Conservation (phyloP, 2,888 invertebrate genomes). For the Melanostoma scalare region DNA sequence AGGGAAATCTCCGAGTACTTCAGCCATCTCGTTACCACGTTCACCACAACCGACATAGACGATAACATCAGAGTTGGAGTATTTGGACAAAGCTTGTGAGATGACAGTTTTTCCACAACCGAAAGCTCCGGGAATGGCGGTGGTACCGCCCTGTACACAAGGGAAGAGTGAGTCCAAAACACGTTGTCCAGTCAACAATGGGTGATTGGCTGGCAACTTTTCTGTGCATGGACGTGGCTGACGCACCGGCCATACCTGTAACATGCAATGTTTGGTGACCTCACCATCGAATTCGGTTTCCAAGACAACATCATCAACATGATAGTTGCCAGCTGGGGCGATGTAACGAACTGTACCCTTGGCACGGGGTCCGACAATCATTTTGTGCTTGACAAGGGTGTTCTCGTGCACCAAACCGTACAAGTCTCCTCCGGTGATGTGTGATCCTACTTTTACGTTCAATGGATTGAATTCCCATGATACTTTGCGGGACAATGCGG, state of each 20-base stretch:
- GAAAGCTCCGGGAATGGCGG: slow-evolving; percentile 99
- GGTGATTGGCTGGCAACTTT: slow-evolving; percentile 99
- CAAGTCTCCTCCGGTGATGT: slow-evolving; percentile 99
- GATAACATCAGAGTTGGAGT: slow-evolving; percentile 99
- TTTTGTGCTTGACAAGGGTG: slow-evolving; percentile 97
- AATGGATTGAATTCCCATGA: slow-evolving; percentile 97
- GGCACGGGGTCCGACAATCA: slow-evolving; percentile 96
- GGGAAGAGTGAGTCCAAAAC: slow-evolving; percentile 99
- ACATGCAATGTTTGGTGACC: slow-evolving; percentile 94
- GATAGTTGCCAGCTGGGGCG: slow-evolving; percentile 96
- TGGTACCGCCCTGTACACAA: slow-evolving; percentile 99
- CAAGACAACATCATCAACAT: slow-evolving; percentile 95
- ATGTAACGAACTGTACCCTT: slow-evolving; percentile 98
- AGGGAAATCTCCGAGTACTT: slow-evolving; percentile 99
- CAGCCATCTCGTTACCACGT: slow-evolving; percentile 99
- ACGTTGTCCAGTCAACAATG: slow-evolving; percentile 98
- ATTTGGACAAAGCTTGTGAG: slow-evolving; percentile 99
- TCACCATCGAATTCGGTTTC: slow-evolving; percentile 99
- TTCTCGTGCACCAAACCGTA: slow-evolving; percentile 98
- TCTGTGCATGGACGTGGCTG: slow-evolving; percentile 98
- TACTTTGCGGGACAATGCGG: slow-evolving; percentile 90
- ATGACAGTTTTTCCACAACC: slow-evolving; percentile 99
- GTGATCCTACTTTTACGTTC: slow-evolving; percentile 95
- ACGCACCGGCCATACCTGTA: slow-evolving; percentile 99
- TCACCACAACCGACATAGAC: slow-evolving; percentile 99